Conservation (phyloP, 1,140 invertebrate species). For the Drosophila trapezifrons region DNA sequence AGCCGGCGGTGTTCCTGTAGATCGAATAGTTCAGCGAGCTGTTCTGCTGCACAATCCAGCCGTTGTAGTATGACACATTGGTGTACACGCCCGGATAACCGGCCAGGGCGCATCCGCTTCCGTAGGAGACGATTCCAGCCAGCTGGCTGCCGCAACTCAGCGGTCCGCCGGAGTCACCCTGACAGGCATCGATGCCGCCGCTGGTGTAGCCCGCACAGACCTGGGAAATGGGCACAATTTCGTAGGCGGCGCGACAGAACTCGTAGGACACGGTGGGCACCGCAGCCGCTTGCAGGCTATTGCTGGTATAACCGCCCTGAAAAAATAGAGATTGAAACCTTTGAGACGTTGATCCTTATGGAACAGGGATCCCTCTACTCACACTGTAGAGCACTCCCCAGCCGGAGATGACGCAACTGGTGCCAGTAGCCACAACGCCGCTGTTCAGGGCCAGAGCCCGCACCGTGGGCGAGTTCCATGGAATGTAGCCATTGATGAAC, state of each 20-base stretch:
- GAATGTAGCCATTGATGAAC: conserved; percentile 70
- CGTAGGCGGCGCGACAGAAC: conserved; percentile 43
- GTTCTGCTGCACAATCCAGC: conserved; percentile 84
- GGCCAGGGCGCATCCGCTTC: conserved; percentile 85
- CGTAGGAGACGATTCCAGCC: conserved; percentile 86
- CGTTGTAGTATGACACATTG: conserved; percentile 86
- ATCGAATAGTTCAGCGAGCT: conserved; percentile 52
- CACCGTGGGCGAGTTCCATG: conserved; percentile 33
- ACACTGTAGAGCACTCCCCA: conserved; percentile 56
- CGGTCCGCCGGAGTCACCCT: conserved; percentile 82
- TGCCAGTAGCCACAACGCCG: not conserved
- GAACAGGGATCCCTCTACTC: conserved; percentile 1
- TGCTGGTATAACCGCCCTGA: conserved; percentile 28
- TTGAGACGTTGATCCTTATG: not conserved
- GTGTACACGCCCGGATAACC: conserved; percentile 87
- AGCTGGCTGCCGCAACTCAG: conserved; percentile 70
- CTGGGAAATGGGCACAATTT: conserved; percentile 9
- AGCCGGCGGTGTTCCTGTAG: conserved; percentile 11
- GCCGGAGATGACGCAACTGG: conserved; percentile 55
- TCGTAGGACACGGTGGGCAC: conserved; percentile 45
- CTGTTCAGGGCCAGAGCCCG: conserved; percentile 41
- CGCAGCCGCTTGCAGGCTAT: conserved; percentile 33
- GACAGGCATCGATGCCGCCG: conserved; percentile 73
- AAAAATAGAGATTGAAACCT: not conserved
- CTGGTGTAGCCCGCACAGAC: conserved; percentile 59